phyloP scores from a whole-genome alignment of 1,140 invertebrate genomes.

The Stegodyphus mimosarum region DNA sequence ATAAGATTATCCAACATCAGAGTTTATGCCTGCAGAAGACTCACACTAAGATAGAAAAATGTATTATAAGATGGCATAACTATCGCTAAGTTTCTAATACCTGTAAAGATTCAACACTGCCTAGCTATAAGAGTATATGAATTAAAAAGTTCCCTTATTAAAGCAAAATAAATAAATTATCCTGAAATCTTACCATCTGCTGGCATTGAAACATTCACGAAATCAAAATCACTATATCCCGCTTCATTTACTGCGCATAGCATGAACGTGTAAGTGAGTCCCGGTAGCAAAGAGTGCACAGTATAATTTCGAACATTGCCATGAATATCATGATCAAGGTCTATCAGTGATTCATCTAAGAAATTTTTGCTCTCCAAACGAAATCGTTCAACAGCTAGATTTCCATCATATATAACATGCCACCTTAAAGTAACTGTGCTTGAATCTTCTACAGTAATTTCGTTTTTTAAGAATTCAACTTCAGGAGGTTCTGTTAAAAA shows the following conservation, averaged over 20 bases:
- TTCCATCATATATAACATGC: constrained; percentile 56
- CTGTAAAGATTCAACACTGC: background rate
- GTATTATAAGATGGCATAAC: too few relatives aligned
- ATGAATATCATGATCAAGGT: constrained; percentile 56
- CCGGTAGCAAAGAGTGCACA: constrained; percentile 56
- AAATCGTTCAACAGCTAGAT: constrained; percentile 57
- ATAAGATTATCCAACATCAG: too few relatives aligned
- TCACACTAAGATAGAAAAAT: too few relatives aligned
- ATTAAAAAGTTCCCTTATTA: background rate
- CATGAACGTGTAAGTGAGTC: constrained; percentile 57
- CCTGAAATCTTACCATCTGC: constrained; percentile 58
- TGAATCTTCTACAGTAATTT: constrained; percentile 46
- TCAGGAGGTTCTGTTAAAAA: constrained; percentile 59
- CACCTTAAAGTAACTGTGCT: constrained; percentile 52
- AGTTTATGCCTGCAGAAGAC: too few relatives aligned
- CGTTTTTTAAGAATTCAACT: constrained; percentile 42
- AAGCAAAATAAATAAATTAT: background rate
- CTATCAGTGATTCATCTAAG: constrained; percentile 43
- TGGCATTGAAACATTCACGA: constrained; percentile 63
- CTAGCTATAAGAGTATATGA: background rate
- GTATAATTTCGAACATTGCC: constrained; percentile 55
- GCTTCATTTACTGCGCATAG: constrained; percentile 55
- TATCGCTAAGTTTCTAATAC: background rate
- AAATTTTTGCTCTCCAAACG: constrained; percentile 47
- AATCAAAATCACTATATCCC: constrained; percentile 57